Evolutionary conservation across 2,888 invertebrate species (phyloP).

Genomic region (Muschampia plurimacula): DNA sequence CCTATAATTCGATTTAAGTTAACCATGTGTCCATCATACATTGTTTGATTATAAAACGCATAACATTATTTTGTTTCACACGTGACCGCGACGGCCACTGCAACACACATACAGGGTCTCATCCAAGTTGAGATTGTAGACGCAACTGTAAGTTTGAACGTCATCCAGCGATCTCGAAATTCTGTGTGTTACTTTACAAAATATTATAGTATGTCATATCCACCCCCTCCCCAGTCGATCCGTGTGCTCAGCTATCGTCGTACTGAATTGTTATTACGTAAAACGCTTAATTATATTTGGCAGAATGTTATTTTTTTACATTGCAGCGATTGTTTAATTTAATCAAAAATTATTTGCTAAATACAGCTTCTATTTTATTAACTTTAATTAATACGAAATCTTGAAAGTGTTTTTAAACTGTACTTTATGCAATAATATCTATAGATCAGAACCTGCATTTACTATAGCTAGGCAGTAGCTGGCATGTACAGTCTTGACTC

Average conservation of each 20-base stretch:
- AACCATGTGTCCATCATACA: constrained; percentile 22
- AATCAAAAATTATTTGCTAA: constrained; percentile 20
- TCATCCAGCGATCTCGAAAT: constrained; percentile 69
- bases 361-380: constrained; percentile 30
- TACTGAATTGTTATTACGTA: constrained; percentile 65
- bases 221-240: constrained; percentile 58
- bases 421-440: constrained; percentile 5
- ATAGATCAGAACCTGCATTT: constrained; percentile 15
- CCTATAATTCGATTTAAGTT: no score
- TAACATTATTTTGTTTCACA: constrained; percentile 81
- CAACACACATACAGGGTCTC: constrained; percentile 75
- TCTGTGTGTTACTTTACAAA: constrained; percentile 78
- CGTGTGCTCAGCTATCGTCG: constrained; percentile 74
- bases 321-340: background rate
- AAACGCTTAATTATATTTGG: constrained; percentile 55
- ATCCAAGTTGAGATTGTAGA: constrained; percentile 83
- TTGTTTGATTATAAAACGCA: constrained; percentile 63
- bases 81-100: constrained; percentile 74
- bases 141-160: constrained; percentile 85
- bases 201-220: constrained; percentile 42
- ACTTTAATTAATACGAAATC: background rate
- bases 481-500: constrained; percentile 25
- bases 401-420: background rate
- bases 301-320: constrained; percentile 46
- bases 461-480: constrained; percentile 15